phyloP scores from a whole-genome alignment of 2,113 vertebrate species.

The Emydura subglobosa region DNA sequence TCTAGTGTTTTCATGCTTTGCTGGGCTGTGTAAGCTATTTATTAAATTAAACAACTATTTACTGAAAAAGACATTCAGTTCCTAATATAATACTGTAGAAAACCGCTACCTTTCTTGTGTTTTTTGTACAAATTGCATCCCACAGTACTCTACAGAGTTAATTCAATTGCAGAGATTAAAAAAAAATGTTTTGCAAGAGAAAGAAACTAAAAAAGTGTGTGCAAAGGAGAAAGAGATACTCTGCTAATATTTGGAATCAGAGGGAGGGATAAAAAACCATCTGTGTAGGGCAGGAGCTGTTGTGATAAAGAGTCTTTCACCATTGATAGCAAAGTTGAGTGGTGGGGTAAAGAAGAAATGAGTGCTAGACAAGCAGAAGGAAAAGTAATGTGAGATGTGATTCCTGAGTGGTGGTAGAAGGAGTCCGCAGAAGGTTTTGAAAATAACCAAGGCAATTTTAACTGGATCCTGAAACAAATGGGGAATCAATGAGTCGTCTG shows the following conservation, averaged over 20 bases:
- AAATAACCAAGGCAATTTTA: not conserved
- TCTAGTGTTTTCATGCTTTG: not conserved
- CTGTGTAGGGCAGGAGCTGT: not conserved
- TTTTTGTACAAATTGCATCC: not conserved
- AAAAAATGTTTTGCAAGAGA: not conserved
- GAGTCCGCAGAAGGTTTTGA: not conserved
- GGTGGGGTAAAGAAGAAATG: not conserved
- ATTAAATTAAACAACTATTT: not conserved
- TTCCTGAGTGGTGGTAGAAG: not conserved
- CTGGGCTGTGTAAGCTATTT: not conserved
- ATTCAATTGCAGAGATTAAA: not conserved
- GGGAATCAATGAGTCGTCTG: not conserved
- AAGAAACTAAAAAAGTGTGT: not conserved
- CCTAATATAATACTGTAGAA: not conserved
- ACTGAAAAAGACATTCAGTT: not conserved
- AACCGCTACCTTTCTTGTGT: not conserved
- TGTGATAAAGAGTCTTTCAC: not conserved
- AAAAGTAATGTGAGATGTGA: not conserved
- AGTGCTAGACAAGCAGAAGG: not conserved
- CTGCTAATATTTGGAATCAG: not conserved
- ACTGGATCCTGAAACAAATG: not conserved
- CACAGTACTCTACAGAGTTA: not conserved
- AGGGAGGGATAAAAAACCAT: not conserved
- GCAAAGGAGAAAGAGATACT: not conserved
- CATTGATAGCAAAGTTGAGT: not conserved